These are phyloP conservation scores for Phoxinus phoxinus DNA, from an alignment of 2,113 vertebrate species.

Conservation along the genomic window DNA sequence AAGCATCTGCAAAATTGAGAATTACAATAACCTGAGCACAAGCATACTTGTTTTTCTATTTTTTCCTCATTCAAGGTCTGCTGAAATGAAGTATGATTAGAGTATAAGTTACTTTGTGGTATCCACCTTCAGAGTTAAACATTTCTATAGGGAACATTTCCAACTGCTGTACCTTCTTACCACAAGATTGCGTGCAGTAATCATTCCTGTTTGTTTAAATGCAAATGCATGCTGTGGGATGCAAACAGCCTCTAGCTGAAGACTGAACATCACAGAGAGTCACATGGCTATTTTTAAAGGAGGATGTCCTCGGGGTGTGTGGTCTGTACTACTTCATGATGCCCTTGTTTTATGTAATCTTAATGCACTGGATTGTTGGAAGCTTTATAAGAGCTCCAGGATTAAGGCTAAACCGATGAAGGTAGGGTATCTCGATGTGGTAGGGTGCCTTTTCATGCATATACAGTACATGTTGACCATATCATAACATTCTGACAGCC, in stretches of 20 bases:
- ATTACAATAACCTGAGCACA: background rate
- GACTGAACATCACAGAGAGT: constrained; percentile 32
- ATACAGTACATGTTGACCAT: background rate
- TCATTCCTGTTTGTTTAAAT: constrained; percentile 51
- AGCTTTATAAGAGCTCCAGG: background rate
- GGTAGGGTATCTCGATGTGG: background rate
- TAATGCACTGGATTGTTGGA: background rate
- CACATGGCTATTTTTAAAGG: constrained; percentile 50
- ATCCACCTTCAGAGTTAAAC: background rate
- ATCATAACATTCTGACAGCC: constrained; percentile 7
- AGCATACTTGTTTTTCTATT: background rate
- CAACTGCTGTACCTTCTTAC: background rate
- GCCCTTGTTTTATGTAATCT: background rate
- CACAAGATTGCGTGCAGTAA: background rate
- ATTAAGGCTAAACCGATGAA: background rate
- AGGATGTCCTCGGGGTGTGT: constrained; percentile 28
- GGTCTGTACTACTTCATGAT: constrained; percentile 7
- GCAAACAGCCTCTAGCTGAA: constrained; percentile 33
- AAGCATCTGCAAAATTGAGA: too few species aligned
- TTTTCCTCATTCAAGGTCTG: background rate
- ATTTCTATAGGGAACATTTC: constrained; percentile 3
- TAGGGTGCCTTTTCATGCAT: background rate
- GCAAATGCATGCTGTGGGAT: constrained; percentile 31
- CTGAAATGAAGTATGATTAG: background rate
- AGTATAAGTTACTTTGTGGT: background rate